Percentiles rank a stretch among this genome's conserved stretches.
Conservation (phyloP, 64 coral and sea anemone genomes). For the Trachythela sp. region DNA sequence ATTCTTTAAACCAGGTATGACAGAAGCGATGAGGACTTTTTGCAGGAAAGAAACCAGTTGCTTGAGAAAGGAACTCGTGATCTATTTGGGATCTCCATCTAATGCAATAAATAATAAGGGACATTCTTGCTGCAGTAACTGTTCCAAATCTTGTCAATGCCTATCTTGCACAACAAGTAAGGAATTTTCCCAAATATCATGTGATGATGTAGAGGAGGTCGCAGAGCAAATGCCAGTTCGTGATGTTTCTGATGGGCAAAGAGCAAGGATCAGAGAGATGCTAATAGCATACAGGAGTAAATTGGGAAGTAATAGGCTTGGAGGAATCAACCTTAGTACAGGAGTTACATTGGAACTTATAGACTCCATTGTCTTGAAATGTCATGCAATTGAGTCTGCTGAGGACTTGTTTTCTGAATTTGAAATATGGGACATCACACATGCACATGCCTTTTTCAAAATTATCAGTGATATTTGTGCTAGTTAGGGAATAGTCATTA, state of each 20-base stretch:
- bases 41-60: neutral
- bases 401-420: neutral
- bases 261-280: neutral
- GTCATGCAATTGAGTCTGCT: neutral
- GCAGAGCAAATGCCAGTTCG: neutral
- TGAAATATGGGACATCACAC: neutral
- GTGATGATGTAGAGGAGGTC: neutral
- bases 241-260: neutral
- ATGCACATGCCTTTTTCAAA: neutral
- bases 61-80: neutral
- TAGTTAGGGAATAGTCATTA: too few species aligned
- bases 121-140: neutral
- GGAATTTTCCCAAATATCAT: neutral
- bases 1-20: slow-evolving; percentile 27
- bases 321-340: neutral
- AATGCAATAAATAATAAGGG: neutral
- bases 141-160: neutral
- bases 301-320: neutral
- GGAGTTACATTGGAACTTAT: neutral
- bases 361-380: neutral
- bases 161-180: neutral
- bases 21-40: slow-evolving; percentile 31
- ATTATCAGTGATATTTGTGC: neutral
- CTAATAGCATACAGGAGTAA: neutral
- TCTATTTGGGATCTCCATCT: neutral